These are phyloP conservation scores for Hyles vespertilio DNA, from an alignment of 1,140 invertebrate genomes.

Conservation along the genomic window DNA sequence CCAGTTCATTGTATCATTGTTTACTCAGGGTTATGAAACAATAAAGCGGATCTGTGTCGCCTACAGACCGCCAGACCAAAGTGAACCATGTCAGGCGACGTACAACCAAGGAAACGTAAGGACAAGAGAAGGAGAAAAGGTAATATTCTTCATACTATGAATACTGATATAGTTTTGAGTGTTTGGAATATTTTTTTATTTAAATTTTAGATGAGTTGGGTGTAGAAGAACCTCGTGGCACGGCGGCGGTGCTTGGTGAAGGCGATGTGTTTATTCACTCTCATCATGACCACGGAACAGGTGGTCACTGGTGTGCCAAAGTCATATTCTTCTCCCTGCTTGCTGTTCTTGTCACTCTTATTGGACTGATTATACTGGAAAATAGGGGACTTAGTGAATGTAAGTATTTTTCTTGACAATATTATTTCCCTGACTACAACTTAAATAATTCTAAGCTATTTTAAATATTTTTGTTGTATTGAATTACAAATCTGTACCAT, in stretches of 20 bases:
- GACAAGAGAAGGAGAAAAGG: slow-evolving; percentile 84
- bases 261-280: slow-evolving; percentile 85
- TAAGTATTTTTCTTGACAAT: slow-evolving; percentile 67
- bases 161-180: slow-evolving; percentile 11
- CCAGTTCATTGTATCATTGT: slow-evolving; percentile 55
- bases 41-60: slow-evolving; percentile 55
- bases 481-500: too few relatives aligned
- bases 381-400: slow-evolving; percentile 85
- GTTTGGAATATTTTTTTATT: slow-evolving; percentile 5
- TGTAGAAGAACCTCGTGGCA: slow-evolving; percentile 59
- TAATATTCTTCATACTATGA: slow-evolving; percentile 44
- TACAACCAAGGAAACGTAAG: slow-evolving; percentile 83
- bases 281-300: slow-evolving; percentile 83
- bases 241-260: slow-evolving; percentile 58
- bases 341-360: slow-evolving; percentile 80
- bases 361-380: slow-evolving; percentile 87
- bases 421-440: too few relatives aligned
- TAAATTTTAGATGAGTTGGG: slow-evolving; percentile 54
- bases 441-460: too few relatives aligned
- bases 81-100: slow-evolving; percentile 82
- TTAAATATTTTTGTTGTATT: too few relatives aligned
- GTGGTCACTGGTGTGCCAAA: slow-evolving; percentile 88
- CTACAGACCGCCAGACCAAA: slow-evolving; percentile 53
- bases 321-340: slow-evolving; percentile 87
- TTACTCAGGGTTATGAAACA: slow-evolving; percentile 72